These are phyloP conservation scores for Dascillus cervinus DNA, from an alignment of 2,888 invertebrate species.

Conservation along the genomic window DNA sequence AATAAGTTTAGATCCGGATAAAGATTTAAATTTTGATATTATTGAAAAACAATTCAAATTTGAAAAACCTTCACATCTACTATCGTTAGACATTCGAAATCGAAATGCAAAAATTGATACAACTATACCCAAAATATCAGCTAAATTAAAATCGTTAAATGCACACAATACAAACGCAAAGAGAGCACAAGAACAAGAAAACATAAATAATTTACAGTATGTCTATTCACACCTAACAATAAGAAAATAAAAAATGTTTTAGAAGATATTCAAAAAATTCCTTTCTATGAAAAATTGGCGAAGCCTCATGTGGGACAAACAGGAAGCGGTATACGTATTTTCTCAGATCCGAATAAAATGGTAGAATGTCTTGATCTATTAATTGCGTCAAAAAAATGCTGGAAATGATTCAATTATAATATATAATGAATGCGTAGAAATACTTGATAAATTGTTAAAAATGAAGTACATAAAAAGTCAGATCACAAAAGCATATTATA, in stretches of 20 bases:
- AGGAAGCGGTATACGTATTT: constrained; percentile 8
- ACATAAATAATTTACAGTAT: constrained; percentile 9
- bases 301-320: no score
- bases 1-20: constrained; percentile 13
- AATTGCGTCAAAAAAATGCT: constrained; percentile 13
- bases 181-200: constrained; percentile 10
- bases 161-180: constrained; percentile 11
- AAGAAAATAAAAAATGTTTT: constrained; percentile 7
- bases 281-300: constrained; percentile 7
- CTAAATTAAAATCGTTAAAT: constrained; percentile 10
- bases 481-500: constrained; percentile 5
- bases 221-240: constrained; percentile 3
- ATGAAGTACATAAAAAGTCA: constrained; percentile 4
- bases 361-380: constrained; percentile 14
- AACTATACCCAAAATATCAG: constrained; percentile 9
- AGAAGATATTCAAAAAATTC: constrained; percentile 9
- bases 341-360: constrained; percentile 14
- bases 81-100: constrained; percentile 12
- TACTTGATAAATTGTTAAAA: constrained; percentile 12
- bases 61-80: constrained; percentile 12
- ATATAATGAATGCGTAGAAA: constrained; percentile 13
- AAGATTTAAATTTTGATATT: constrained; percentile 16
- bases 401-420: constrained; percentile 12
- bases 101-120: constrained; percentile 16
- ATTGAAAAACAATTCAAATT: constrained; percentile 14